Base-by-base conservation (phyloP, 2,888 invertebrate genomes). In the Nomada flava region DNA sequence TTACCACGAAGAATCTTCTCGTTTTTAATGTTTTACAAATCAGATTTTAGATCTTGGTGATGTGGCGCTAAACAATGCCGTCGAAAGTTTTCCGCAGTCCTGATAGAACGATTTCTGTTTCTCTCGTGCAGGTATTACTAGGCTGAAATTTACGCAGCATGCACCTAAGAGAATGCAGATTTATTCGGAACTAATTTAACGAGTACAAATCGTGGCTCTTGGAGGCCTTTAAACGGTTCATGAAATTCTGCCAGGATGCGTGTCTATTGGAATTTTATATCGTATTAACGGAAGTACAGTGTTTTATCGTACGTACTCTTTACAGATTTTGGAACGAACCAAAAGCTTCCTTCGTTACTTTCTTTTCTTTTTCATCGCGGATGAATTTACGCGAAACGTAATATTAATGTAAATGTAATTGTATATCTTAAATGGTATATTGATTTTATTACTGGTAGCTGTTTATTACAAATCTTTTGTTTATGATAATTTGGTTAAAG, bases 381-480 rank as follows among this genome's bases (percentile, higher is more conserved):
- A 81, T 68, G 57, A 79, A 73, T 71, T 76, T 62, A 70, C 70
- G 71, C 59, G 50, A 57, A 81, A 85, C 60, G 42, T 83, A 84
- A 79, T 84, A 62, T 86, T 86, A 85, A 82, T 77, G 78, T 86
- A 86, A 74, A 82, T 79, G 71, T 86, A 85, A 81, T 86, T 83
- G 60, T 86, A 80, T 80, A 78, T 83, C 79, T 79, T 86, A 85
- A 83, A 85, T 71, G 83, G 42, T 83, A 80, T 67, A 80, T 75
- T 76, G 86, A 87, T 81, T 82, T 86, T 85, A 83, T 73, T 79
- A 87, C 85, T 85, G 77, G 83, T 87, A 87, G 88, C 86, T 86
- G 77, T 85, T 86, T 83, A 81, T 84, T 85, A 83, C 72, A 77
- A 69, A 63, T 52, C 59, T 75, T 75, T 71, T 77, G 72, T 82